Base-by-base conservation (phyloP, 2,888 invertebrate genomes). In the Dynastes hyllus region DNA sequence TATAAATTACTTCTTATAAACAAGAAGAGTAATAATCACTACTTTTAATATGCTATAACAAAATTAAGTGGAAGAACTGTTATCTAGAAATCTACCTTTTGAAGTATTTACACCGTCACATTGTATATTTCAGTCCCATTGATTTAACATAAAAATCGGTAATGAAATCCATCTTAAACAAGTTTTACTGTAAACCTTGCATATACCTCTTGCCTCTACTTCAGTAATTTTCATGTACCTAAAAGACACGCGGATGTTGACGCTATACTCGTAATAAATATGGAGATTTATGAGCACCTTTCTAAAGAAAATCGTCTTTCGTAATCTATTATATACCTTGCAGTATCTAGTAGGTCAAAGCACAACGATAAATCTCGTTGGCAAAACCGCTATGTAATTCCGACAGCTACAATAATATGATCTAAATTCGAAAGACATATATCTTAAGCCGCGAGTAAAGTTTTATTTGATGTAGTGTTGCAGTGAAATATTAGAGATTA, bases 261-360 rank as follows among this genome's bases (percentile, higher is more conserved):
- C 61, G 61, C 45, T 61, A 22, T 50, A 13, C 55, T 22, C 45
- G 73, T 45, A 45, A 61, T 75, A 61, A 61, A 61, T 75, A 61
- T 45, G 45, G 61, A 75, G 73, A 75, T 75, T 75, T 75, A 75
- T 75, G 61, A 13, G 13, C 27, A 29, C 69, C 69, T 51, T 69
- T 69, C 69, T 29, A 51, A 53, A 69, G 69, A 29, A 50, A 69
- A 45, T 75, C 61, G 50, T 69, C 50, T 75, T 75, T 75, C 50
- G 61, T 27, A 75, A 75, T 61, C 61, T 75, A 61, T 75, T 75
- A 75, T 75, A 45, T 61, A 61, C 40, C 55, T n/a, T 27, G 45
- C 40, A n/a, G 45, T 61, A 75, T 27, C 61, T 63, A 75, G 61
- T 75, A 40, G 73, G 73, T 75, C 63, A 75, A 61, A 75, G 73